phyloP scores from a whole-genome alignment of 2,797 vertebrate species.

The Myripristis murdjan region DNA sequence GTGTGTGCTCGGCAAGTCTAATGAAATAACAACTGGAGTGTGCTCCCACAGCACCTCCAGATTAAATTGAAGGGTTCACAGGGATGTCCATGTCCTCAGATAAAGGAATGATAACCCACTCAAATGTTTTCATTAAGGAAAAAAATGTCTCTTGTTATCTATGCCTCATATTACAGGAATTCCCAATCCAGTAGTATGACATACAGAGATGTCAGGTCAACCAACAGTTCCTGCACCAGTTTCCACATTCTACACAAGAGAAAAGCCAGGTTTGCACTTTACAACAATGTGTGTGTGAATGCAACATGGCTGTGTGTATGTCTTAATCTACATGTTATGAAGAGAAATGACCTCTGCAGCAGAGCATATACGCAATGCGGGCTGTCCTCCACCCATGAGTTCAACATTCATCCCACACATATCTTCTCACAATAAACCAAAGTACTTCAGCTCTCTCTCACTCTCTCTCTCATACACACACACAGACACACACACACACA shows the following conservation, averaged over 20 bases:
- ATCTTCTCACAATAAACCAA: constrained; percentile 49
- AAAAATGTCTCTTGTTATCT: constrained; percentile 48
- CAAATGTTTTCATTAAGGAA: constrained; percentile 59
- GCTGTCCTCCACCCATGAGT: constrained; percentile 37
- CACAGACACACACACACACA: no score
- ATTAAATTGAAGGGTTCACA: constrained; percentile 53
- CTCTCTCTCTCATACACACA: background rate
- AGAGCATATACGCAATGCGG: constrained; percentile 60
- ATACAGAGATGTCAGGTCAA: constrained; percentile 26
- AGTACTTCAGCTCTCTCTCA: constrained; percentile 19
- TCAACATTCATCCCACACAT: constrained; percentile 46
- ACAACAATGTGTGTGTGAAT: constrained; percentile 29
- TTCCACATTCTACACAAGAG: constrained; percentile 30
- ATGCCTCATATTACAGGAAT: constrained; percentile 38
- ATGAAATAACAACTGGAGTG: constrained; percentile 49
- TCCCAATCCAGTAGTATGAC: constrained; percentile 19
- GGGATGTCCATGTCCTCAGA: constrained; percentile 43
- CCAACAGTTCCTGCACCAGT: constrained; percentile 33
- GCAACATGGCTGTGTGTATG: constrained; percentile 31
- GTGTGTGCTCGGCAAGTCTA: constrained; percentile 54
- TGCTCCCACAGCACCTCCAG: constrained; percentile 19
- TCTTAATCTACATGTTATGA: constrained; percentile 64
- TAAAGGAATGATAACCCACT: constrained; percentile 51
- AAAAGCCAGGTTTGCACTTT: constrained; percentile 41
- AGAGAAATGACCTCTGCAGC: constrained; percentile 72